Evolutionary conservation across 2,113 vertebrate genomes (phyloP), one percentile per base, ranked within the genome.

Genomic region (Stegastes partitus): DNA sequence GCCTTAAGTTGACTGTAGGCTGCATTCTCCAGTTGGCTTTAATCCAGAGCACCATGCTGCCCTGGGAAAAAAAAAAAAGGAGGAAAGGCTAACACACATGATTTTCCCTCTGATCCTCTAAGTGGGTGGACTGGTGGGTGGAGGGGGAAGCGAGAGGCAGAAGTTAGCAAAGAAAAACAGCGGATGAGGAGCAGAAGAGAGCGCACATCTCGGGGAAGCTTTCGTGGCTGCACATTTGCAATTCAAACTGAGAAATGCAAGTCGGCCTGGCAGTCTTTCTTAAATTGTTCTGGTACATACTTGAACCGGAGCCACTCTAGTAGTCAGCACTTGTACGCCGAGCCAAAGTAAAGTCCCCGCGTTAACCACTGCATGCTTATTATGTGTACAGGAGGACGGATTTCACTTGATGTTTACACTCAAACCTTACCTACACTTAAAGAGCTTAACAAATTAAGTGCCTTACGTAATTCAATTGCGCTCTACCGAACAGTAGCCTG

Each of bases 51-150:
- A 81, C 82, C 90, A 90, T 81, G 84, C 87, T 89, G 73, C 51
- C 76, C 74, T 77, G 65, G 72, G 62, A 72, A 59, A 45, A 55
- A 54, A 50, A 53, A 47, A 44, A 49, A 50, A 50, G 47, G 66
- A 54, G 39, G 62, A 77, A 84, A 83, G 79, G 73, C 76, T 68
- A 87, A 86, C 89, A 90, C 89, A 83, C 88, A 85, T 85, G 87
- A 84, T 90, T 89, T 87, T 85, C 85, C 53, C 83, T 92, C 82
- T 90, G 87, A 93, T 93, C 86, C 87, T 89, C 77, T 72, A 74
- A 88, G 88, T 90, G 81, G 88, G 87, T 82, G 81, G 88, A 89
- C 77, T 28, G 47, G 79, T 73, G 81, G 74, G 78, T 82, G 64
- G 70, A 83, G 64, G 76, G 77, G 78, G 74, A 63, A 76, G 61